These are phyloP conservation scores for Characodon lateralis DNA, from an alignment of 2,797 vertebrate species.

Conservation along the genomic window DNA sequence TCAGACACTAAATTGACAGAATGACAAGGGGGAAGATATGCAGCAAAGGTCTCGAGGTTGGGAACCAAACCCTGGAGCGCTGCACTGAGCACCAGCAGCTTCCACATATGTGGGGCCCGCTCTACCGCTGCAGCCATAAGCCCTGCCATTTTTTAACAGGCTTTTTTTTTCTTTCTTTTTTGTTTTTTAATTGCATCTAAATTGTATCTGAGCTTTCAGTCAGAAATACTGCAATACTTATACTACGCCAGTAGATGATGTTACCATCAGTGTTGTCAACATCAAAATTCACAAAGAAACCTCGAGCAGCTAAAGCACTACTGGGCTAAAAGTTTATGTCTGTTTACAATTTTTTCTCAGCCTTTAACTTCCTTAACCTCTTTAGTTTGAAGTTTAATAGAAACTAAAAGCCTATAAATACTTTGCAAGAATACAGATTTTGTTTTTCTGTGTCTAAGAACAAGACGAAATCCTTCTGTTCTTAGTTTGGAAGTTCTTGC, in stretches of 20 bases:
- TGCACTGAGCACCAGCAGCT: no score
- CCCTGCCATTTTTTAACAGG: neutral
- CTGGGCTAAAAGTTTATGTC: no score
- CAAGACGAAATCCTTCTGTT: no score
- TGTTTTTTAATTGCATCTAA: neutral
- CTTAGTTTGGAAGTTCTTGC: no score
- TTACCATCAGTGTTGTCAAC: neutral
- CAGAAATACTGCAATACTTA: neutral
- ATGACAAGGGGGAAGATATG: neutral
- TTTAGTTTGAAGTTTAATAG: no score
- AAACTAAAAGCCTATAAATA: no score
- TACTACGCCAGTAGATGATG: neutral
- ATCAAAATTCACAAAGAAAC: no score
- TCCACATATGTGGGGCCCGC: neutral
- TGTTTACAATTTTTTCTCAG: no score
- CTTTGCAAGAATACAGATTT: no score
- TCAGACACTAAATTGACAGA: neutral
- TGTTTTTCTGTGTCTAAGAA: no score
- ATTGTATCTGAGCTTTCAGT: neutral
- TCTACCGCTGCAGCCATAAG: neutral
- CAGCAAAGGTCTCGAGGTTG: neutral
- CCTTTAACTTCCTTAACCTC: no score
- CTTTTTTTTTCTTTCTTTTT: neutral
- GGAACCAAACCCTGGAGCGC: neutral
- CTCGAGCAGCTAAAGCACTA: no score